These are phyloP conservation scores for Dynastes hyllus DNA, from an alignment of 2,888 invertebrate species.

Conservation along the genomic window DNA sequence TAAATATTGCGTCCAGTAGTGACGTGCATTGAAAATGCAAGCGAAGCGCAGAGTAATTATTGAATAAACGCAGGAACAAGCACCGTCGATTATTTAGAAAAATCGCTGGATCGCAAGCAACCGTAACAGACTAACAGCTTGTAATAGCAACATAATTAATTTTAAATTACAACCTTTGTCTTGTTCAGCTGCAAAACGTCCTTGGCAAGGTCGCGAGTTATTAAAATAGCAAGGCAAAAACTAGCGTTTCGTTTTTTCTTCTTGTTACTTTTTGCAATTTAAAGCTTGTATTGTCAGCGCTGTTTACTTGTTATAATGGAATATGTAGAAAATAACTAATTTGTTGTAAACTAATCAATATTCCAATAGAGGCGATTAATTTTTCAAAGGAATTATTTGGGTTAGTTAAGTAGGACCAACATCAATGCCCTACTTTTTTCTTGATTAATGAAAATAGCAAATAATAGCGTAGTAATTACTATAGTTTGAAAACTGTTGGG, in stretches of 20 bases:
- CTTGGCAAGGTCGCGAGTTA: slow-evolving; percentile 36
- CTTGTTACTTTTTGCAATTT: not conserved
- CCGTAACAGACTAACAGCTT: slow-evolving; percentile 38
- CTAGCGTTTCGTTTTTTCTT: slow-evolving; percentile 11
- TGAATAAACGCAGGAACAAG: not conserved
- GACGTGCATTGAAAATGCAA: too few species aligned
- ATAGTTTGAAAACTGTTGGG: not conserved
- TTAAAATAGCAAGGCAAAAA: slow-evolving; percentile 13
- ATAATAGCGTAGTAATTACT: too few species aligned
- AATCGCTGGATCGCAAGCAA: slow-evolving; percentile 29
- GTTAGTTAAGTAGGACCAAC: too few species aligned
- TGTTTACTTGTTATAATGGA: not conserved
- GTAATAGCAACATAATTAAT: slow-evolving; percentile 35
- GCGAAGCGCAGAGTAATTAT: not conserved
- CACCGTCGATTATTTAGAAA: not conserved
- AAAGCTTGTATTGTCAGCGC: not conserved
- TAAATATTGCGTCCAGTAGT: too few species aligned
- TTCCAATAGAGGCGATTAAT: too few species aligned
- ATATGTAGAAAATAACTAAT: too few species aligned
- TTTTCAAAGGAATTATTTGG: too few species aligned
- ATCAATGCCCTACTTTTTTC: too few species aligned
- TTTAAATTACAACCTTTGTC: slow-evolving; percentile 37
- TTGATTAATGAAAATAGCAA: too few species aligned
- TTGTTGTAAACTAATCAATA: too few species aligned
- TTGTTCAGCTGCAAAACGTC: slow-evolving; percentile 25